Evolutionary conservation across 1,140 invertebrate species (phyloP).

Genomic region (Lerema accius): DNA sequence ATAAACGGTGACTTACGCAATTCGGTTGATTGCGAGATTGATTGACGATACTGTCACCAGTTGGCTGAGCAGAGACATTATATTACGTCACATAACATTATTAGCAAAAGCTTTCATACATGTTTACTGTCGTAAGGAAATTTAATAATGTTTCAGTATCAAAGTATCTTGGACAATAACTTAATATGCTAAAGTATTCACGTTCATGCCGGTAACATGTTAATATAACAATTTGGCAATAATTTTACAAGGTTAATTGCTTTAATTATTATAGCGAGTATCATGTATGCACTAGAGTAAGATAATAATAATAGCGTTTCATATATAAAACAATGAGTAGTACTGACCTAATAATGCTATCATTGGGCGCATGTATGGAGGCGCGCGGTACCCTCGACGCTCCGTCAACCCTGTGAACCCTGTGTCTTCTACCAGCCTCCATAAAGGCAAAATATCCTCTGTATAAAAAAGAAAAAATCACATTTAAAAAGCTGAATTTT

Average conservation of each 20-base stretch:
- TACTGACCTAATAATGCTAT: constrained; percentile 87
- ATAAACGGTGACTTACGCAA: constrained; percentile 90
- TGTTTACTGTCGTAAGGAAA: constrained; percentile 8
- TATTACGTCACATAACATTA: constrained; percentile 75
- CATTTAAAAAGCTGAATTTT: too few relatives aligned
- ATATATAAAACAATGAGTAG: background rate
- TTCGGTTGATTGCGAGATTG: constrained; percentile 94
- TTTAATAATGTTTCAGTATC: background rate
- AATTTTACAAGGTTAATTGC: constrained; percentile 31
- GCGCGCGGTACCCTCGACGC: constrained; percentile 64
- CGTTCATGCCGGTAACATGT: constrained; percentile 36
- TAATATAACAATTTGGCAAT: constrained; percentile 27
- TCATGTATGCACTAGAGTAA: constrained; percentile 21
- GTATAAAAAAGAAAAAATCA: constrained; percentile 54
- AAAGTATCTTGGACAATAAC: too few relatives aligned
- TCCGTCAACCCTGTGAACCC: constrained; percentile 77
- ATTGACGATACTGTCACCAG: constrained; percentile 94
- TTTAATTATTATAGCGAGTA: constrained; percentile 19
- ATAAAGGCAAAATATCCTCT: constrained; percentile 96
- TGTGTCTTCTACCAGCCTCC: constrained; percentile 90
- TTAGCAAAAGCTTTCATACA: constrained; percentile 62
- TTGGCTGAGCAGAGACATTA: constrained; percentile 87
- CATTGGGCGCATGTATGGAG: constrained; percentile 87
- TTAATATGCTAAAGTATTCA: background rate
- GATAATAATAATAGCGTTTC: constrained; percentile 7